Evolutionary conservation across 2,797 vertebrate genomes (phyloP), one percentile per base, ranked within the genome.

Genomic region (Calcarius lapponicus): DNA sequence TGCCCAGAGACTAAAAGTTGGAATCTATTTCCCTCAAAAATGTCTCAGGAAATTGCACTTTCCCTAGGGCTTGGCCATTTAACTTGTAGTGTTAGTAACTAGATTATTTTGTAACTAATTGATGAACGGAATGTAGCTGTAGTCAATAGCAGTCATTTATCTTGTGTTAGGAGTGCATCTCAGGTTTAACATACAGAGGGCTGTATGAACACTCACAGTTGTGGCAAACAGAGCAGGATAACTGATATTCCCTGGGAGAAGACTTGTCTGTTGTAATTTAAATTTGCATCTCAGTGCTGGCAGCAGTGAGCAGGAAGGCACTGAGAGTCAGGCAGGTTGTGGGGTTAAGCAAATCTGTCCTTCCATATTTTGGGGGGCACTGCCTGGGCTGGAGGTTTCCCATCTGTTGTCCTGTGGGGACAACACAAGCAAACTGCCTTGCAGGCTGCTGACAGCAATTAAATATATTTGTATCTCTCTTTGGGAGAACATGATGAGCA

Each of bases 51-150:
- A 69, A 40, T 34, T 11, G 26, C n/a, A 19, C 24, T 64, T 45
- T 36, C 64, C 51, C n/a, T 20, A 48, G 40, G 69, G 53, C 53
- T 86, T 65, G 92, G 60, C 29, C 32, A 25, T 80, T 92, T 51
- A 73, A 67, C 65, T 84, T 56, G 34, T 9, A 45, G 47, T 20
- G 29, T 81, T 79, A 65, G 48, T 62, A 91, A 73, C 56, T 60
- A 28, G 60, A 34, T 93, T 79, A 56, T 81, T 93, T 94, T 73
- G 79, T 73, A 87, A 76, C 81, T 72, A 85, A 95, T 64, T 56
- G 74, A 92, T 47, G 62, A 78, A 26, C 4, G 6, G 67, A 38
- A 22, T 4, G 2, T 40, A 48, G 45, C 73, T 69, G 50, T 58
- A 62, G 80, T 58, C 76, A 67, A 13, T 54, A 62, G 42, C 42